Base-by-base conservation (phyloP, 2,113 vertebrate genomes). In the Crocuta crocuta region DNA sequence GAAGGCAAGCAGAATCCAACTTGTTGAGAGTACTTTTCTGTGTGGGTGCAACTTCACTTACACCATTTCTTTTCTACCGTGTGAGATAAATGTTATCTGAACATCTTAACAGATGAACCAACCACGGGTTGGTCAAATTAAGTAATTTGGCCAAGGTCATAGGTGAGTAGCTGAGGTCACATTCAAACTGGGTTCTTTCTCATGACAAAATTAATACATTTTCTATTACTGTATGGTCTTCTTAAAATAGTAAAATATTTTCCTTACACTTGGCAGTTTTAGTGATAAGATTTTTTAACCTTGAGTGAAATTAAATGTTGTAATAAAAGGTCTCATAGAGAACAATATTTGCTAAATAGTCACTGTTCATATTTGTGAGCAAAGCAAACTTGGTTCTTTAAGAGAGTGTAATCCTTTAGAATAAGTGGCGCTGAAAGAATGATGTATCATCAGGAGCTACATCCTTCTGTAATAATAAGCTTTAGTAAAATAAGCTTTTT, bases 1-100 rank as follows among this genome's bases (percentile, higher is more conserved):
- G 31, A 95, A 85, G 48, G 45, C 55, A 55, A n/a, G 9, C 2
- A 0, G 31, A 11, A 21, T 81, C 23, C 81, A 80, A 94, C 83
- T 89, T 96, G 85, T 93, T 95, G 87, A 91, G 43, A 94, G 43
- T 79, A 81, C 66, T 94, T 94, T 89, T 85, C 8, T 65, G 16
- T 71, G 10, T 94, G 24, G 61, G 50, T 81, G 39, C 43, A 85
- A 7, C 63, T 68, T 73, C 50, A 53, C 23, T 21, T 45, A 19
- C 24, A 78, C 2, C 35, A 10, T 61, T 19, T 79, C 45, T 73
- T 83, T 33, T 9, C 71, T 53, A 50, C 70, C 15, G 0, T 45
- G 19, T 80, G 76, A 50, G 45, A 17, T 71, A 45, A 58, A 21
- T 35, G 39, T 83, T 86, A 35, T 70, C 31, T 80, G 15, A 80